These are phyloP conservation scores for Anoura caudifer DNA, from an alignment of 2,113 vertebrate species.

Conservation along the genomic window DNA sequence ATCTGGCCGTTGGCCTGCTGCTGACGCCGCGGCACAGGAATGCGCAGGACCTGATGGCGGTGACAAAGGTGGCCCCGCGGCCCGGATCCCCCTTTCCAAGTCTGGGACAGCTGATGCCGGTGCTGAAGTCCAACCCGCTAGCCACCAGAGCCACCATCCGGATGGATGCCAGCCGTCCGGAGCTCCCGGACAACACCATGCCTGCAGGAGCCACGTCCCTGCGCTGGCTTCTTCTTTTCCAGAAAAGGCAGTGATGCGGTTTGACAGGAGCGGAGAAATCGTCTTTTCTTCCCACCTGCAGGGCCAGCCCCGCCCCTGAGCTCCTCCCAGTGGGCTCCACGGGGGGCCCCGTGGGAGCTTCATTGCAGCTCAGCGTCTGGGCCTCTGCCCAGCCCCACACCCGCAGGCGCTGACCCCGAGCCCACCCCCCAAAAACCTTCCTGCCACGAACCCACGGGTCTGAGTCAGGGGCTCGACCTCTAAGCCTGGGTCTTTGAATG, in stretches of 20 bases:
- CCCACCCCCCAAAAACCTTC: neutral
- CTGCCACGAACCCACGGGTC: no score
- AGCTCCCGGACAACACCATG: fast-evolving
- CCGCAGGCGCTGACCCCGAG: fast-evolving
- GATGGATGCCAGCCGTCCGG: no score
- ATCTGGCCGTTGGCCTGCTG: neutral
- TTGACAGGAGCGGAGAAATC: neutral
- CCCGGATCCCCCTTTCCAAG: neutral
- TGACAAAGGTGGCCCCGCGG: neutral
- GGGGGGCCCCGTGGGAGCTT: neutral
- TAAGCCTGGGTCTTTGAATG: neutral
- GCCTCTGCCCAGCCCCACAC: neutral
- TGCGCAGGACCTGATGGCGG: fast-evolving
- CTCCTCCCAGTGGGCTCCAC: neutral
- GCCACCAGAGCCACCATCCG: no score
- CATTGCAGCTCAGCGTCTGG: neutral
- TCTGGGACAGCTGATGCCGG: neutral
- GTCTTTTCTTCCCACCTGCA: neutral
- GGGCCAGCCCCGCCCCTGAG: fast-evolving
- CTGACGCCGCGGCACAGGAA: neutral
- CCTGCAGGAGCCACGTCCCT: neutral
- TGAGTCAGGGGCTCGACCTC: no score
- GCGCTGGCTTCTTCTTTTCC: fast-evolving
- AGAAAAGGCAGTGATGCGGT: neutral
- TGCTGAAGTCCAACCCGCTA: neutral